Percentiles rank a stretch among this genome's conserved stretches.
Conservation (phyloP, 2,888 invertebrate species). For the Coleophora deauratella region DNA sequence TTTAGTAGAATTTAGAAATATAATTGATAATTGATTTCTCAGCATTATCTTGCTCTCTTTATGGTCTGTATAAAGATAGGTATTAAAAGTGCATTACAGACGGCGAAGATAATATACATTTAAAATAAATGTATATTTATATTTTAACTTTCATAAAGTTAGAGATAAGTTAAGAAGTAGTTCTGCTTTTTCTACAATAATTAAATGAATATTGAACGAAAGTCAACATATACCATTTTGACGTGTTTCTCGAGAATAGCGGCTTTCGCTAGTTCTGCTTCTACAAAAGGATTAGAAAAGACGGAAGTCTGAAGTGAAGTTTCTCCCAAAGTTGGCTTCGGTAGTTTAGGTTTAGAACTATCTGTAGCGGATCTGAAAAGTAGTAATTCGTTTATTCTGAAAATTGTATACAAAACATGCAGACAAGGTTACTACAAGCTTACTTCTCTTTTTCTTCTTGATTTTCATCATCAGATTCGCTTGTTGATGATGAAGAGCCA, state of each 20-base stretch:
- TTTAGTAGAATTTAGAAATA: too few relatives aligned
- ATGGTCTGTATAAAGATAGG: too few relatives aligned
- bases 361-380: constrained; percentile 27
- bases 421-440: constrained; percentile 13
- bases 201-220: constrained; percentile 18
- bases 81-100: too few relatives aligned
- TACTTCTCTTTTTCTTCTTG: constrained; percentile 41
- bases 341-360: constrained; percentile 62
- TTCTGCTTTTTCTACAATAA: neutral
- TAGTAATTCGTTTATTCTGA: constrained; percentile 1
- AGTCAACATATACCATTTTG: constrained; percentile 86
- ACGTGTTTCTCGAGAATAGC: constrained; percentile 93
- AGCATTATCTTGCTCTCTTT: too few relatives aligned
- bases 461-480: constrained; percentile 61
- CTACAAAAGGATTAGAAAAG: constrained; percentile 89
- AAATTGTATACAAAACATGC: neutral
- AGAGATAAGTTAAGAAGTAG: too few relatives aligned
- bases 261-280: constrained; percentile 89
- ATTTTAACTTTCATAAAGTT: too few relatives aligned
- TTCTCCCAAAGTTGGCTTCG: constrained; percentile 77
- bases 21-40: too few relatives aligned
- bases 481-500: constrained; percentile 64
- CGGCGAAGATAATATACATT: too few relatives aligned
- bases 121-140: too few relatives aligned
- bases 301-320: constrained; percentile 79